A percentile compares a stretch with the other conserved stretches of the same genome.
phyloP scores from a whole-genome alignment of 1,140 invertebrate genomes.

The Drosophila melanogaster region Release_6_plus_ISO1_MT NT_033777.3:6981001-6981500 shows the following conservation, averaged over 20 bases:
- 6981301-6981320: conserved; percentile 9
- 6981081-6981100: no score
- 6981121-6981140: not conserved
- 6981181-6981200: conserved; percentile 44
- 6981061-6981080: no score
- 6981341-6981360: conserved; percentile 45
- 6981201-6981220: conserved; percentile 40
- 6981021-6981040: no score
- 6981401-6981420: conserved; percentile 78
- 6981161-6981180: conserved; percentile 16
- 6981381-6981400: conserved; percentile 49
- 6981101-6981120: no score
- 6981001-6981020: no score
- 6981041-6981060: no score
- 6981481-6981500: conserved; percentile 73
- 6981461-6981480: conserved; percentile 46
- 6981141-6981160: not conserved
- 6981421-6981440: conserved; percentile 12
- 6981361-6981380: conserved; percentile 43
- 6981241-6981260: conserved; percentile 14
- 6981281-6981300: conserved; percentile 39
- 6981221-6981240: conserved; percentile 20
- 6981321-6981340: conserved; percentile 55
- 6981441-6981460: conserved; percentile 14
- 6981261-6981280: conserved; percentile 69